Percentiles rank a stretch among this genome's conserved stretches.
phyloP scores from a whole-genome alignment of 2,797 vertebrate species.

The Fundulus diaphanus region DNA sequence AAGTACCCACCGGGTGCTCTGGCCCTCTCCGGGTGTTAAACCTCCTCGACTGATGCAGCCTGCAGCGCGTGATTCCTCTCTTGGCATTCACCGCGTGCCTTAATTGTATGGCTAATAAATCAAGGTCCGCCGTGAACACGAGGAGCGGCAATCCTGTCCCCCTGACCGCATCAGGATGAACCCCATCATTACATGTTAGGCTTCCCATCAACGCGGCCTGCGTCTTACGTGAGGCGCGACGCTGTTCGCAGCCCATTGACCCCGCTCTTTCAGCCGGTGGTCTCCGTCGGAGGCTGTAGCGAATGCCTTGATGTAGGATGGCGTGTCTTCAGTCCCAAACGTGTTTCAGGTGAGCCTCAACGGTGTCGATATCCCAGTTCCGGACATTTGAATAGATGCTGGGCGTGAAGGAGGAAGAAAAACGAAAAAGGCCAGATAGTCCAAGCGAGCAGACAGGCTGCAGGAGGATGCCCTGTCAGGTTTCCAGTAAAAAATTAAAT shows the following conservation, averaged over 20 bases:
- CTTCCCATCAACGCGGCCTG: constrained; percentile 3
- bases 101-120: constrained; percentile 88
- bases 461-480: constrained; percentile 13
- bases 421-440: constrained; percentile 33
- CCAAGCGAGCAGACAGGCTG: constrained; percentile 15
- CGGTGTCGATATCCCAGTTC: not conserved
- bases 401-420: constrained; percentile 18
- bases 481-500: not conserved
- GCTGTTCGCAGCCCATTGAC: not conserved
- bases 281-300: not conserved
- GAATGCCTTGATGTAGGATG: not conserved
- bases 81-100: constrained; percentile 99
- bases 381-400: not conserved
- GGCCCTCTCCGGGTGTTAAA: not conserved
- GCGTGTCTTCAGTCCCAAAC: not conserved
- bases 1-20: not conserved
- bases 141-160: constrained; percentile 86
- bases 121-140: constrained; percentile 95
- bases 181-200: constrained; percentile 7
- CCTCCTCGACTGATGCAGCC: not conserved
- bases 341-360: not conserved
- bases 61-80: constrained; percentile 71
- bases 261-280: not conserved
- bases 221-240: not conserved
- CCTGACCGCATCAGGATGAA: constrained; percentile 32